Base-by-base conservation (phyloP, 2,113 vertebrate genomes). In the Pogonocichla stellata region DNA sequence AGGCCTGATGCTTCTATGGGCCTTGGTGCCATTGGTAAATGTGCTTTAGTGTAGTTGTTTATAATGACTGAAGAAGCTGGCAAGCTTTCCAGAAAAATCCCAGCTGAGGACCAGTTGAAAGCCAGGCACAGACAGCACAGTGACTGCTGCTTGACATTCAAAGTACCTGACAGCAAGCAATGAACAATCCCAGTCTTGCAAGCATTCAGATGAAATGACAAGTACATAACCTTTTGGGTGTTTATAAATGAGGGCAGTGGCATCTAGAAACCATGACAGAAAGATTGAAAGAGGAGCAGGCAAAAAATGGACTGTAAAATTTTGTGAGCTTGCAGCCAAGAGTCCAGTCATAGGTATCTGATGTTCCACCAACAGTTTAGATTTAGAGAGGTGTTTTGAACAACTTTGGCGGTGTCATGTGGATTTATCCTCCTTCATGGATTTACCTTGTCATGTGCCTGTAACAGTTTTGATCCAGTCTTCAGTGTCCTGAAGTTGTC, bases 291-390 rank as follows among this genome's bases (percentile, higher is more conserved):
- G 18, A 48, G 18, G 28, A 67, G 6, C n/a, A 61, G 20, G 6
- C 19, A 43, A 78, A 88, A 53, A 50, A 47, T 72, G 42, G 18
- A 33, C 28, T 26, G 2, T 71, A n/a, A 64, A 73, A 53, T 53
- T 66, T 12, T 38, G 13, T 62, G 31, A 79, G 25, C 45, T 86
- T 73, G 12, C 48, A 92, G 18, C 26, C 3, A 38, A 34, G 34
- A 56, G 3, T 31, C 19, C 7, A 23, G 0, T 53, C 19, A 31
- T 10, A 54, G 26, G 5, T 50, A 28, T 0, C 0, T 1, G 1
- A 5, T 58, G 26, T 20, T 89, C 22, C 31, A 53, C 19, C 54
- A 42, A 36, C 25, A 80, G 14, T 34, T 42, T 65, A 64, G 33
- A 40, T 45, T 13, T 50, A 60, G 9, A 64, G 77, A 51, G 20